These are phyloP conservation scores for Aphelocoma californica DNA, from an alignment of 2,797 vertebrate species.

Conservation along the genomic window DNA sequence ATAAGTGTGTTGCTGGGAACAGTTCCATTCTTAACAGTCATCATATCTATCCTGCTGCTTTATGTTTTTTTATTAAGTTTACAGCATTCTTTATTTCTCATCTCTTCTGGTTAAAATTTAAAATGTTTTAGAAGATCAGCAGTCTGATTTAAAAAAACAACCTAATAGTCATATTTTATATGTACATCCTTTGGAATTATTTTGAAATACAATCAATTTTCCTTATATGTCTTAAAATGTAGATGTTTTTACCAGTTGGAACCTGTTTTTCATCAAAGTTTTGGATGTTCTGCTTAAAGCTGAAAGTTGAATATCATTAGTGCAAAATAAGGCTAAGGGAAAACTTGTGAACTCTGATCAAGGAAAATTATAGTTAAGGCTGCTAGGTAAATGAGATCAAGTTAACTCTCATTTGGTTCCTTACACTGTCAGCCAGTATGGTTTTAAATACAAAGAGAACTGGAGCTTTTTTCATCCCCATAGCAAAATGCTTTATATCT, in stretches of 20 bases:
- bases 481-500: conserved; percentile 47
- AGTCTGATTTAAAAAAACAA: neutral
- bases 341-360: conserved; percentile 1
- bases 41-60: neutral
- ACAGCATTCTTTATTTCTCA: neutral
- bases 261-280: neutral
- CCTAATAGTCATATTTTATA: neutral
- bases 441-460: conserved; percentile 45
- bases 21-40: neutral
- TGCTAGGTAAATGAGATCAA: conserved; percentile 12
- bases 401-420: neutral
- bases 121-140: neutral
- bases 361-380: neutral
- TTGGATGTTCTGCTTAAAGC: neutral
- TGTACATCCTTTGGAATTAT: neutral
- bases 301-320: neutral
- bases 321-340: conserved; percentile 4
- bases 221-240: neutral
- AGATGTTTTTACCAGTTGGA: neutral
- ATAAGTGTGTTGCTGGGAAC: neutral
- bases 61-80: neutral
- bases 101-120: neutral
- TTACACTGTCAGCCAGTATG: neutral
- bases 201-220: neutral
- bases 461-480: neutral